Evolutionary conservation across 2,888 invertebrate species (phyloP), one percentile per base, ranked within the genome.

Genomic region (Encarsia formosa): DNA sequence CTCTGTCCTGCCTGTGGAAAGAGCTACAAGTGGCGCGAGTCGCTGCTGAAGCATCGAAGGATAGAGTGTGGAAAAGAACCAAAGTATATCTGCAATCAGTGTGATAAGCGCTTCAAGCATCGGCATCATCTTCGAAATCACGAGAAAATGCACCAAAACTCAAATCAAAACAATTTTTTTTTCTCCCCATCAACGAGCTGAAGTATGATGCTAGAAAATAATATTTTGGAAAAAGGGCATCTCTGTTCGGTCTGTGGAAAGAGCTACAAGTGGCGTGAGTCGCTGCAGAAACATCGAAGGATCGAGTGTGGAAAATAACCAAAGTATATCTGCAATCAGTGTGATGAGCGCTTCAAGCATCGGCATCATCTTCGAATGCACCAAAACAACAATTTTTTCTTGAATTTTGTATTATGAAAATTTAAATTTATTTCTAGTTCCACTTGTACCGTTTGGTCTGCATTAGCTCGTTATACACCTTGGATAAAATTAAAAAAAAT

Each of bases 121-220:
- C 79, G 77, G 53, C 78, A 77, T 61, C 78, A 78, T 63, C 63
- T 79, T 4, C 8, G 57, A 11, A 68, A 66, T 39, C 70, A 69
- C 38, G 49, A 66, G 8, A 44, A 48, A n/a, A n/a, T n/a, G n/a
- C n/a, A n/a, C n/a, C n/a, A n/a, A n/a, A n/a, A n/a, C n/a, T n/a
- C n/a, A n/a, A n/a, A n/a, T n/a, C n/a, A n/a, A n/a, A n/a, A n/a
- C n/a, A n/a, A n/a, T n/a, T n/a, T n/a, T n/a, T n/a, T n/a, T n/a
- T n/a, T n/a, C n/a, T n/a, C n/a, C n/a, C n/a, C n/a, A n/a, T n/a
- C n/a, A n/a, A n/a, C n/a, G n/a, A n/a, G n/a, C n/a, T n/a, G n/a
- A n/a, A n/a, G n/a, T n/a, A n/a, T n/a, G n/a, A n/a, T n/a, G n/a
- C n/a, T n/a, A n/a, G n/a, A n/a, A n/a, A n/a, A n/a, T n/a, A n/a